A percentile compares a stretch with the other conserved stretches of the same genome.
phyloP scores from a whole-genome alignment of 1,140 invertebrate species.

The Sinonovacula constricta region DNA sequence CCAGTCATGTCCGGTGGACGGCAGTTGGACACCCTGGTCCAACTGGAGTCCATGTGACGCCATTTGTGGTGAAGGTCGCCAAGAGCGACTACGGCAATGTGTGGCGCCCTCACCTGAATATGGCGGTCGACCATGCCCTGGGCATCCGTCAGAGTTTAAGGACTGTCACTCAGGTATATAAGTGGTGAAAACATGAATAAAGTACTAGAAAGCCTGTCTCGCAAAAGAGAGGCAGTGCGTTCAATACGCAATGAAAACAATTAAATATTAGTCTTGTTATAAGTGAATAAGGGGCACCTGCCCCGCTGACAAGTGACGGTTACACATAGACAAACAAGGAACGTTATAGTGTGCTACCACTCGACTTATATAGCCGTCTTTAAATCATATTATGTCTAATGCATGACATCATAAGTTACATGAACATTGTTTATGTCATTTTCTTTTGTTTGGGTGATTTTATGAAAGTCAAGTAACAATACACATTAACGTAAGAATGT shows the following conservation, averaged over 20 bases:
- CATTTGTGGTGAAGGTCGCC: slow-evolving; percentile 66
- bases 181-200: slow-evolving; percentile 43
- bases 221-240: slow-evolving; percentile 67
- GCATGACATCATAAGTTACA: no score
- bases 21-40: slow-evolving; percentile 68
- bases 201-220: slow-evolving; percentile 62
- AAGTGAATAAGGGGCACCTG: slow-evolving; percentile 54
- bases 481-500: no score
- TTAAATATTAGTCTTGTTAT: slow-evolving; percentile 61
- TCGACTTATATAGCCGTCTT: slow-evolving; percentile 58
- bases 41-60: slow-evolving; percentile 63
- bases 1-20: slow-evolving; percentile 56
- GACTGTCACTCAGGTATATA: slow-evolving; percentile 51
- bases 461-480: no score
- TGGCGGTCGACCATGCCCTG: slow-evolving; percentile 63
- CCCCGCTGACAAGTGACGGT: slow-evolving; percentile 56
- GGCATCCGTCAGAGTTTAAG: slow-evolving; percentile 51
- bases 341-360: slow-evolving; percentile 58
- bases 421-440: no score
- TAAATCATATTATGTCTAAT: no score
- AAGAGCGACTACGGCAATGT: slow-evolving; percentile 64
- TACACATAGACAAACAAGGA: no score
- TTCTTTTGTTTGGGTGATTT: no score
- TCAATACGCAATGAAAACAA: no score
- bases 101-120: slow-evolving; percentile 62